These are phyloP conservation scores for Ormyrus nitidulus DNA, from an alignment of 2,888 invertebrate genomes.

Conservation along the genomic window DNA sequence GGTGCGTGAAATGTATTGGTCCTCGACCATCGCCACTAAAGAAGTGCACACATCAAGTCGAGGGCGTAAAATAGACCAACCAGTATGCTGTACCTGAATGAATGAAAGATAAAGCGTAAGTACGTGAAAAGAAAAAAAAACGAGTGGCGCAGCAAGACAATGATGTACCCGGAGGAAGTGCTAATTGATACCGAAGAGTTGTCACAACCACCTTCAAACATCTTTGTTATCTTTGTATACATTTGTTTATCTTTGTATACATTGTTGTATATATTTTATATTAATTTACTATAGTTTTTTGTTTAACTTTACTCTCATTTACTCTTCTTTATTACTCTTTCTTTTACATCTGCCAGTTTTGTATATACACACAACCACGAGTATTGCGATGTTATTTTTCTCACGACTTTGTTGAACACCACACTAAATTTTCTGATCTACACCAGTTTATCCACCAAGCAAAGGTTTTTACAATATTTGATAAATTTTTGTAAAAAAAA, in stretches of 20 bases:
- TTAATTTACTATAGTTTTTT: background rate
- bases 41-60: slow-evolving; percentile 38
- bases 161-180: background rate
- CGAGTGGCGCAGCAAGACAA: background rate
- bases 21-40: slow-evolving; percentile 33
- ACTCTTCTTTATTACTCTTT: background rate
- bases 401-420: slow-evolving; percentile 1
- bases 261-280: slow-evolving; percentile 8
- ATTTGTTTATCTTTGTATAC: slow-evolving; percentile 18
- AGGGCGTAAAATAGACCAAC: slow-evolving; percentile 22
- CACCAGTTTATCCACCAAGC: background rate
- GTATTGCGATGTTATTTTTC: background rate
- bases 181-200: slow-evolving; percentile 14
- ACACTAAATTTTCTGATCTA: background rate
- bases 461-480: too few relatives aligned
- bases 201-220: background rate
- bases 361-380: background rate
- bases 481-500: too few relatives aligned
- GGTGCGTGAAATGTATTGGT: slow-evolving; percentile 8
- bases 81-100: slow-evolving; percentile 16
- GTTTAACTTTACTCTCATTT: background rate
- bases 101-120: slow-evolving; percentile 48
- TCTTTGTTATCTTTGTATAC: slow-evolving; percentile 20
- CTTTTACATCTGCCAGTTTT: background rate
- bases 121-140: slow-evolving; percentile 35